Percentiles rank a stretch among this genome's conserved stretches.
Conservation (phyloP, 2,797 vertebrate species). For the Characodon lateralis region DNA sequence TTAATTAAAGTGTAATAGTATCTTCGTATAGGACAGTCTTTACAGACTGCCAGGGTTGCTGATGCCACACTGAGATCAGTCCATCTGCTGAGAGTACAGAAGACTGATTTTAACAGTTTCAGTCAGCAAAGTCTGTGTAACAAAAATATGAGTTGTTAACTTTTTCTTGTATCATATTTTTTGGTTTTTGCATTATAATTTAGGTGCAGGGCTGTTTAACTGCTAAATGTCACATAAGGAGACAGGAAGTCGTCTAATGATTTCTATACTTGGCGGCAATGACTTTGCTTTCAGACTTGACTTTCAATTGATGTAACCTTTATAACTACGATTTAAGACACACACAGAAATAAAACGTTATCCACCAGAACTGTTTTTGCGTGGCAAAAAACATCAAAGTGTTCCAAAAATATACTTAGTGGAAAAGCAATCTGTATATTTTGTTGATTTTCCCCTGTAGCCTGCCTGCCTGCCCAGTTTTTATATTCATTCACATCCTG, state of each 20-base stretch:
- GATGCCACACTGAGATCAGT: slow-evolving; percentile 33
- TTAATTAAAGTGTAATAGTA: slow-evolving; percentile 61
- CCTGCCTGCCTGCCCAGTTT: slow-evolving; percentile 17
- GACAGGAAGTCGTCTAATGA: slow-evolving; percentile 18
- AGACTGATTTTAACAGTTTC: not conserved
- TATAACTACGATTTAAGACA: not conserved
- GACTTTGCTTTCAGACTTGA: slow-evolving; percentile 14
- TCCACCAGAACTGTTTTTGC: not conserved
- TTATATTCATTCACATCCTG: slow-evolving; percentile 9
- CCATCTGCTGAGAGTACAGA: not conserved
- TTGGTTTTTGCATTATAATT: slow-evolving; percentile 13
- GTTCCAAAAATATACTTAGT: not conserved
- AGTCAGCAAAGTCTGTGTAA: slow-evolving; percentile 1
- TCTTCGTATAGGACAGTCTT: slow-evolving; percentile 36
- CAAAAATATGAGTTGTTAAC: slow-evolving; percentile 23
- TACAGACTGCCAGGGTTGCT: slow-evolving; percentile 41
- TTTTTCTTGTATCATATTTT: slow-evolving; percentile 13
- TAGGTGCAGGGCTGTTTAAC: slow-evolving; percentile 5
- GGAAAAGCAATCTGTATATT: not conserved
- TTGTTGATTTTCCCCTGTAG: slow-evolving; percentile 4
- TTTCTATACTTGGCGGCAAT: slow-evolving; percentile 20
- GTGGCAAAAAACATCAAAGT: not conserved
- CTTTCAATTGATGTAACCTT: slow-evolving; percentile 6
- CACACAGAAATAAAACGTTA: not conserved
- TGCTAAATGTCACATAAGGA: slow-evolving; percentile 25